phyloP scores from a whole-genome alignment of 2,113 vertebrate genomes.

The Nematolebias whitei region DNA sequence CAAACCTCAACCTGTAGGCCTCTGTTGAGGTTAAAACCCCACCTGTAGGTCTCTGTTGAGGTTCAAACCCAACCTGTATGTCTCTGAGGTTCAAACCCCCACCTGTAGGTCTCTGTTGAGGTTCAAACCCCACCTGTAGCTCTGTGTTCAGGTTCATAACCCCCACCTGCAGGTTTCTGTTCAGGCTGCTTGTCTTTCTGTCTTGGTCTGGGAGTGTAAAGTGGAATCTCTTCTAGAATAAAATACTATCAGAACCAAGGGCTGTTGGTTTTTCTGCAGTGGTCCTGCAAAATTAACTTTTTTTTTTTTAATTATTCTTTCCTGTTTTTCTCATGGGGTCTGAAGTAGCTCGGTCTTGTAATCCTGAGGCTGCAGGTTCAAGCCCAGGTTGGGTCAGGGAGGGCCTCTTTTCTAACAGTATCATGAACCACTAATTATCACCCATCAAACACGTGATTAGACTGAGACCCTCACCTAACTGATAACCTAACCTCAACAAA shows the following conservation, averaged over 20 bases:
- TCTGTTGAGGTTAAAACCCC: too few species aligned
- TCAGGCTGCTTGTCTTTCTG: conserved; percentile 8
- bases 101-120: conserved; percentile 11
- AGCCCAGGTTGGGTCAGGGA: too few species aligned
- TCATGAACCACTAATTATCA: conserved; percentile 8
- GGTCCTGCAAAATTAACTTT: not conserved
- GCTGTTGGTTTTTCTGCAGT: conserved; percentile 27
- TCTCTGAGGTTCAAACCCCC: not conserved
- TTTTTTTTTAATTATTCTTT: conserved; percentile 13
- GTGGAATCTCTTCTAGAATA: not conserved
- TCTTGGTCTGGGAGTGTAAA: not conserved
- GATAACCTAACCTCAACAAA: conserved; percentile 33
- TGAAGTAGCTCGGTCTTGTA: too few species aligned
- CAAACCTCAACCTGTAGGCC: too few species aligned
- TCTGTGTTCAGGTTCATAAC: too few species aligned
- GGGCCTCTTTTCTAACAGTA: conserved; percentile 41
- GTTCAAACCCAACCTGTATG: not conserved
- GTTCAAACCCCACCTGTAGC: conserved; percentile 1
- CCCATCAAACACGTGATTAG: conserved; percentile 10
- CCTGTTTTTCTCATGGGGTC: too few species aligned
- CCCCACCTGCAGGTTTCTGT: too few species aligned
- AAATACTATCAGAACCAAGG: not conserved
- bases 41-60: conserved; percentile 11
- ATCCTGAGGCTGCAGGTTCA: too few species aligned
- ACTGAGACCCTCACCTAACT: conserved; percentile 24